Conservation (phyloP, 2,113 vertebrate genomes). For the Chaenogobius annularis region DNA sequence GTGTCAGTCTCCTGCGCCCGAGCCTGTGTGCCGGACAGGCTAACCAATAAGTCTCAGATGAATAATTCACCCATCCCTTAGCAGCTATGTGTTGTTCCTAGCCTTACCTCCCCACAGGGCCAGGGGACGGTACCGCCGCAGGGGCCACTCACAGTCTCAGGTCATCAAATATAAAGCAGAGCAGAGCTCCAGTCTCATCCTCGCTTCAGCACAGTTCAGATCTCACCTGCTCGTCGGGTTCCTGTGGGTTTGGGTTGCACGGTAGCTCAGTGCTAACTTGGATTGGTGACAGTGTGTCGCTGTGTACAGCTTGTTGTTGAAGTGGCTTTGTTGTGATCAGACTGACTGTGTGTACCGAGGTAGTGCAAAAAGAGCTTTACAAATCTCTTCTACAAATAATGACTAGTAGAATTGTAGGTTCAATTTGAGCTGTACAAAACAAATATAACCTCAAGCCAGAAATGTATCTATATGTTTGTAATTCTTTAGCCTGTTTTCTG, state of each 20-base stretch:
- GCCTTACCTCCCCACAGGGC: slow-evolving; percentile 46
- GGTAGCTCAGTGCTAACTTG: too few species aligned
- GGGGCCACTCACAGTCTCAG: slow-evolving; percentile 21
- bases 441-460: too few species aligned
- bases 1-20: slow-evolving; percentile 24
- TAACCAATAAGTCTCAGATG: slow-evolving; percentile 57
- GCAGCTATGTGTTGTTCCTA: slow-evolving; percentile 57
- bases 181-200: slow-evolving; percentile 5
- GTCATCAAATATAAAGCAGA: slow-evolving; percentile 25
- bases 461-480: background rate
- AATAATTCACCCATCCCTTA: slow-evolving; percentile 68
- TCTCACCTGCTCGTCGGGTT: background rate
- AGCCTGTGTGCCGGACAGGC: background rate
- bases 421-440: too few species aligned
- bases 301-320: too few species aligned
- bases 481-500: too few species aligned
- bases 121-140: slow-evolving; percentile 23
- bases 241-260: too few species aligned
- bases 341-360: too few species aligned
- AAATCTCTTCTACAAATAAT: too few species aligned
- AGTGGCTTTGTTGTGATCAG: too few species aligned
- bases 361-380: too few species aligned
- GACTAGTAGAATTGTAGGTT: too few species aligned
- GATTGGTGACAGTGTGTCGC: too few species aligned
- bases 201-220: slow-evolving; percentile 13